phyloP scores from a whole-genome alignment of 2,888 invertebrate species.

The Spilarctia lutea region DNA sequence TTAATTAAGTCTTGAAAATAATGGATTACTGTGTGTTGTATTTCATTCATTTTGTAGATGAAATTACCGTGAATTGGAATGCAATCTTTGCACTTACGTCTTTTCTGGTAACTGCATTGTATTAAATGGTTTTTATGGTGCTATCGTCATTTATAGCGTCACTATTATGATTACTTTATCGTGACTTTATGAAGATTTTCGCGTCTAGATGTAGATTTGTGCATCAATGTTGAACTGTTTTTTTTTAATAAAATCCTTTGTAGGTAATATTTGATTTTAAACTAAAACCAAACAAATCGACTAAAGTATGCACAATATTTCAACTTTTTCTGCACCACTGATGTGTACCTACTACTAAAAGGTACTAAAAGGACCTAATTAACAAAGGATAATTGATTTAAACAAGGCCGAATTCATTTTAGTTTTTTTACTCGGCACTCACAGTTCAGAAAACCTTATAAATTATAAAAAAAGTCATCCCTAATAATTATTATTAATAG shows the following conservation, averaged over 20 bases:
- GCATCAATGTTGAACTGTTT: too few species aligned
- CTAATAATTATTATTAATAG: neutral
- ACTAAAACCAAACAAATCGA: neutral
- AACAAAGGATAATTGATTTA: too few species aligned
- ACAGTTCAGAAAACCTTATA: too few species aligned
- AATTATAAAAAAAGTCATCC: neutral
- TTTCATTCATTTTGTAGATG: neutral
- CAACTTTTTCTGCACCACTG: too few species aligned
- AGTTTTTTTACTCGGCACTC: too few species aligned
- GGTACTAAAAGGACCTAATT: too few species aligned
- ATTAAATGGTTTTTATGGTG: neutral
- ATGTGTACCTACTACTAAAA: too few species aligned
- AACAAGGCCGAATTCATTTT: too few species aligned
- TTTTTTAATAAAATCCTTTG: neutral
- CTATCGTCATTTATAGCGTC: neutral
- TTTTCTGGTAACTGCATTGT: neutral
- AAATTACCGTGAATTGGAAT: neutral
- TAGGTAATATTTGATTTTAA: neutral
- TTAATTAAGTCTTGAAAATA: neutral
- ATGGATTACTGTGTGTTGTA: neutral
- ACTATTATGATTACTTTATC: neutral
- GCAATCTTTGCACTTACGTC: neutral
- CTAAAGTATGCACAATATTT: neutral
- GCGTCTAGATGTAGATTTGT: neutral
- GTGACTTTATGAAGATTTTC: neutral